Base-by-base conservation (phyloP, 2,113 vertebrate genomes). In the Fulica atra region DNA sequence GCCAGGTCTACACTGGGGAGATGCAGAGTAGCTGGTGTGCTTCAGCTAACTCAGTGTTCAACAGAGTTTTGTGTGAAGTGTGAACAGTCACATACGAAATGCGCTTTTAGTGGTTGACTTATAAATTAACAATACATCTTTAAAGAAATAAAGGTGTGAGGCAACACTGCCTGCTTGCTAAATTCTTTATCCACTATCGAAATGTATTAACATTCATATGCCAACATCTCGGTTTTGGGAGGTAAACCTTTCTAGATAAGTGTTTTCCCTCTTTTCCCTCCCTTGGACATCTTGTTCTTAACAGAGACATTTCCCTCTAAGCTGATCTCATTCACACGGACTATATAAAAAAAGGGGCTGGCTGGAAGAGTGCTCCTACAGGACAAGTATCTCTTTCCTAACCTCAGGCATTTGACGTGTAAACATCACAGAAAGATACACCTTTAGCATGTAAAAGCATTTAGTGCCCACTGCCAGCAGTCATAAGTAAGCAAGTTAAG, bases 371-470 rank as follows among this genome's bases (percentile, higher is more conserved):
- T 69, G 44, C 23, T 91, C 12, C 61, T 76, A 36, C 65, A 88
- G 60, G 35, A 31, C 29, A 65, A n/a, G 15, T 76, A 70, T 64
- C 68, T 83, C 26, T 92, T 86, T 88, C 48, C 38, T 81, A 72
- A 24, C 70, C 44, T 31, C 16, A 44, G 44, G 72, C 18, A 61
- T 44, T 65, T 19, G 84, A 7, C 48, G 44, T 56, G 61, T 76
- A 81, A 91, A 19, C 28, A 54, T 60, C 50, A 76, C 44, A 60
- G 44, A 88, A 95, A 83, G 60, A 33, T 35, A 28, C 51, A 92
- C 56, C 33, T 90, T 70, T 26, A 81, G 33, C 3, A 1, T 46
- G 69, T 78, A 65, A 66, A 63, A 82, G 21, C 29, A 78, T 77
- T 88, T 56, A 60, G 10, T 38, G 15, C 9, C 9, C 28, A 20